Evolutionary conservation across 2,113 vertebrate species (phyloP).

Genomic region (Cyphomyrus discorhynchus): DNA sequence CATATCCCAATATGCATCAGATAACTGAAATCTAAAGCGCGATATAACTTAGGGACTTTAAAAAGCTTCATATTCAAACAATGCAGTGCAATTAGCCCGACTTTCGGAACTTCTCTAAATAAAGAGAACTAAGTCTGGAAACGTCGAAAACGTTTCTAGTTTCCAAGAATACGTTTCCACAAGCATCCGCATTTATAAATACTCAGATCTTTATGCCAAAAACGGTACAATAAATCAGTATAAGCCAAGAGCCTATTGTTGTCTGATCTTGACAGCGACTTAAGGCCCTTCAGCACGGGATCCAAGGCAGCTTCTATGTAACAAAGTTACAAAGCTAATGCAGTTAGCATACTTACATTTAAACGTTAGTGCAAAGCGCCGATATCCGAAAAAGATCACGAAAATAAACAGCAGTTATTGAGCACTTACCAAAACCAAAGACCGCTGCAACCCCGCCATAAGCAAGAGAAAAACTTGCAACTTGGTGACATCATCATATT

Average conservation of each 20-base stretch:
- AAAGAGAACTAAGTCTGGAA: not conserved
- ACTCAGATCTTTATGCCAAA: not conserved
- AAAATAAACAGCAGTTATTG: not conserved
- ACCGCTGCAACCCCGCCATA: constrained; percentile 66
- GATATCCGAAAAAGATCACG: not conserved
- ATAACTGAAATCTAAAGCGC: not conserved
- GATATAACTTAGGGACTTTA: not conserved
- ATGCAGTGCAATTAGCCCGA: not conserved
- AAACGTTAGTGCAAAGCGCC: not conserved
- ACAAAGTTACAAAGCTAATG: not conserved
- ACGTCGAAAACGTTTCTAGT: not conserved
- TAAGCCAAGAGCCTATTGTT: not conserved
- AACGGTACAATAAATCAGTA: not conserved
- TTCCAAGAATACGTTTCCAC: not conserved
- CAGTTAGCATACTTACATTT: not conserved
- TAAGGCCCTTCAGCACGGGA: not conserved
- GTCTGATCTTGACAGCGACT: not conserved
- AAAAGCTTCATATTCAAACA: not conserved
- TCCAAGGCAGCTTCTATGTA: not conserved
- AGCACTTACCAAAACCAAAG: constrained; percentile 61
- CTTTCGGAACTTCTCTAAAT: not conserved
- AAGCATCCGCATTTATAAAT: not conserved
- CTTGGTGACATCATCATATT: constrained; percentile 66
- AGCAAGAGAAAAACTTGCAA: constrained; percentile 62
- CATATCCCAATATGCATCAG: not conserved